Percentiles rank a stretch among this genome's conserved stretches.
phyloP scores from a whole-genome alignment of 2,888 invertebrate species.

The Mechanitis mazaeus region DNA sequence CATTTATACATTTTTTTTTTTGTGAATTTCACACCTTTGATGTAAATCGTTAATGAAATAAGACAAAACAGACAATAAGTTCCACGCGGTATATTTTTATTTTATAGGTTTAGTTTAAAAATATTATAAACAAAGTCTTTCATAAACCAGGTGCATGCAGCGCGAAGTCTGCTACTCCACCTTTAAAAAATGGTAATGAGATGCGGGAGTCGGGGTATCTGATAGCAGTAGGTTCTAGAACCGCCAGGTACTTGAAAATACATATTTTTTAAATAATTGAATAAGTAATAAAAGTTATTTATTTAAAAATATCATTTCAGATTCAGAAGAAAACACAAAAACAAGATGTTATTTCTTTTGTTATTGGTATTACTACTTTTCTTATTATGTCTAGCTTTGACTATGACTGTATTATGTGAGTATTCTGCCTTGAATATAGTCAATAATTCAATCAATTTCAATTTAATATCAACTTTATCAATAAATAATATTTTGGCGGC shows the following conservation, averaged over 20 bases:
- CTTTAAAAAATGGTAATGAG: constrained; percentile 64
- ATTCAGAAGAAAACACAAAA: constrained; percentile 79
- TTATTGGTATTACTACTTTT: constrained; percentile 71
- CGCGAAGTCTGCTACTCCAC: constrained; percentile 48
- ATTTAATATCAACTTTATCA: too few species aligned
- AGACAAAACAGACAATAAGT: too few species aligned
- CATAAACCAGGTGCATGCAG: constrained; percentile 44
- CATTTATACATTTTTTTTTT: too few species aligned
- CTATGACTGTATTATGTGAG: constrained; percentile 75
- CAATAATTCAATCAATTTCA: neutral
- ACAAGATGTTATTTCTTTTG: constrained; percentile 67
- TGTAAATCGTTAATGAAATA: too few species aligned
- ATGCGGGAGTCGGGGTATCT: constrained; percentile 65
- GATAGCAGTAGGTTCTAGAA: constrained; percentile 71
- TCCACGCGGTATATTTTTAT: too few species aligned
- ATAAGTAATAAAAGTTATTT: neutral
- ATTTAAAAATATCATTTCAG: constrained; percentile 53
- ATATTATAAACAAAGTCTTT: too few species aligned
- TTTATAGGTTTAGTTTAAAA: too few species aligned
- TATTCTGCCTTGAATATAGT: constrained; percentile 33
- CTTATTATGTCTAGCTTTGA: constrained; percentile 73
- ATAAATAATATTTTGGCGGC: too few species aligned
- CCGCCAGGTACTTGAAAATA: constrained; percentile 53
- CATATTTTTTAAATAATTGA: neutral
- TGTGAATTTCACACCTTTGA: too few species aligned